A percentile compares a stretch with the other conserved stretches of the same genome.
Conservation (phyloP, 2,113 vertebrate genomes). For the Lontra canadensis region DNA sequence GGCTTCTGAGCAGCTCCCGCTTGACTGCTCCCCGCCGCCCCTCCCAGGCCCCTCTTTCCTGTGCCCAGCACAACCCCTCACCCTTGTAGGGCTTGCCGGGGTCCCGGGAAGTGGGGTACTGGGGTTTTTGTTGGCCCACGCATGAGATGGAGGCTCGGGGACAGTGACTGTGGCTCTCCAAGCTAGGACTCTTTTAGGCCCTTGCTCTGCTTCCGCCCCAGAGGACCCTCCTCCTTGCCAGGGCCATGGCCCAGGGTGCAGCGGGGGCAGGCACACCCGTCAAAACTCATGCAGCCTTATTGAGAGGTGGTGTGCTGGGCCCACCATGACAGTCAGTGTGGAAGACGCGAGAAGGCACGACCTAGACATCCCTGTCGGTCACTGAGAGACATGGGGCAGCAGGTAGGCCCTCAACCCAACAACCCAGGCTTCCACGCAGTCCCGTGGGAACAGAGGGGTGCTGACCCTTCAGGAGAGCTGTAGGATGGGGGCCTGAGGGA, state of each 20-base stretch:
- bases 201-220: background rate
- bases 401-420: background rate
- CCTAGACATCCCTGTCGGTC: accelerated
- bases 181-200: background rate
- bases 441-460: background rate
- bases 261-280: accelerated
- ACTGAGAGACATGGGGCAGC: background rate
- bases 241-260: too few species aligned
- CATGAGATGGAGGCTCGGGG: background rate
- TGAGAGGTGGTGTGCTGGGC: background rate
- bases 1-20: background rate
- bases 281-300: accelerated
- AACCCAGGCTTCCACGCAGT: background rate
- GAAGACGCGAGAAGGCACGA: background rate
- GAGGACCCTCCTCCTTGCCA: background rate
- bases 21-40: background rate
- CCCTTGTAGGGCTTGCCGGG: background rate
- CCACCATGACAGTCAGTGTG: accelerated
- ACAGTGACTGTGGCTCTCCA: accelerated
- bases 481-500: accelerated
- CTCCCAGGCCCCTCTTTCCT: background rate
- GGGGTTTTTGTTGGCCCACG: background rate
- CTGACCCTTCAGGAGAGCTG: background rate
- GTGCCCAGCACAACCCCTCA: accelerated
- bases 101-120: background rate